phyloP scores from a whole-genome alignment of 2,797 vertebrate species.

The Neopelma chrysocephalum region DNA sequence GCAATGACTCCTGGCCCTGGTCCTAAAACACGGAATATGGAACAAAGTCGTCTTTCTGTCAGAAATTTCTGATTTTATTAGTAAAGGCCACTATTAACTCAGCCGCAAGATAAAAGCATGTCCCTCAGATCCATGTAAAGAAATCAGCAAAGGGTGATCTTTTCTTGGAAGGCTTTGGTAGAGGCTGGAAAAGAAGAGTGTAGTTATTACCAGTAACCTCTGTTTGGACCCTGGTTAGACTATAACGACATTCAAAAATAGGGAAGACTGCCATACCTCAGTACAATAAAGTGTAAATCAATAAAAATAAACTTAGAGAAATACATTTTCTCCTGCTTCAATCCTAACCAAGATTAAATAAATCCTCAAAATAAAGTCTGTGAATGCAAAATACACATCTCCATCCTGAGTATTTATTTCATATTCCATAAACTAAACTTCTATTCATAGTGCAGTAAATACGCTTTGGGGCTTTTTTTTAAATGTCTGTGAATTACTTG shows the following conservation, averaged over 20 bases:
- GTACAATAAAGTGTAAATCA: background rate
- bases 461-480: background rate
- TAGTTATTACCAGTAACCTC: background rate
- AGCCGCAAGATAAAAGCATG: background rate
- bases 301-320: background rate
- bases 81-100: background rate
- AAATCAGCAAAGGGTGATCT: background rate
- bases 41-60: background rate
- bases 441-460: background rate
- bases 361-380: background rate
- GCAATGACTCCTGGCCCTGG: background rate
- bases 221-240: background rate
- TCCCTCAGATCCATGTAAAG: background rate
- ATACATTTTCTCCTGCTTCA: background rate
- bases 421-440: background rate
- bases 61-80: background rate
- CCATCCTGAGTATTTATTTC: background rate
- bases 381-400: background rate
- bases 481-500: accelerated
- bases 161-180: background rate
- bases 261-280: background rate
- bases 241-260: background rate
- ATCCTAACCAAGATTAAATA: background rate
- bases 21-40: background rate
- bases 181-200: background rate